phyloP scores from a whole-genome alignment of 2,113 vertebrate genomes.

The Tapirus terrestris region DNA sequence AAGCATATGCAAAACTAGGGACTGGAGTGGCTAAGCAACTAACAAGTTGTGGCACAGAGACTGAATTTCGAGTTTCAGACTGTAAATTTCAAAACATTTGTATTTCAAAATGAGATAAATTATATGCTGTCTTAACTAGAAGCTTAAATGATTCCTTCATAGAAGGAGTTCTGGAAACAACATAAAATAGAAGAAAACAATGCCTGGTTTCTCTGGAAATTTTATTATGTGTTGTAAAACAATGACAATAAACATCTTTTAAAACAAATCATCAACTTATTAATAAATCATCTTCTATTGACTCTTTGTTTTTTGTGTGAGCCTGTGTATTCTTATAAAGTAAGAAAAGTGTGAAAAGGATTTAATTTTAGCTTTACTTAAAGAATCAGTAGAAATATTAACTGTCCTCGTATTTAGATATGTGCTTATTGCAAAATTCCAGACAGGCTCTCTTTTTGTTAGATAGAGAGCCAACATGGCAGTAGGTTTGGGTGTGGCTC shows the following conservation, averaged over 20 bases:
- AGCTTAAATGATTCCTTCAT: background rate
- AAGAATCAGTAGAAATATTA: background rate
- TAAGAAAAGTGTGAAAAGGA: background rate
- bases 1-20: background rate
- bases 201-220: background rate
- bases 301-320: background rate
- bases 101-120: background rate
- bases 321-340: background rate
- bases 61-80: background rate
- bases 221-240: background rate
- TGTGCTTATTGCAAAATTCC: background rate
- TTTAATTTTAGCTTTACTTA: background rate
- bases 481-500: background rate
- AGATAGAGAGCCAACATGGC: background rate
- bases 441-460: background rate
- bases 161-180: background rate
- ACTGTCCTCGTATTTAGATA: background rate
- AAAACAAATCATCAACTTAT: background rate
- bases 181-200: background rate
- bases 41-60: background rate
- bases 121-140: background rate
- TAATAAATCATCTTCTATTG: background rate
- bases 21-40: background rate
- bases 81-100: background rate
- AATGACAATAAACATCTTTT: background rate